Evolutionary conservation across 2,113 vertebrate genomes (phyloP).

Genomic region (Lophius piscatorius): DNA sequence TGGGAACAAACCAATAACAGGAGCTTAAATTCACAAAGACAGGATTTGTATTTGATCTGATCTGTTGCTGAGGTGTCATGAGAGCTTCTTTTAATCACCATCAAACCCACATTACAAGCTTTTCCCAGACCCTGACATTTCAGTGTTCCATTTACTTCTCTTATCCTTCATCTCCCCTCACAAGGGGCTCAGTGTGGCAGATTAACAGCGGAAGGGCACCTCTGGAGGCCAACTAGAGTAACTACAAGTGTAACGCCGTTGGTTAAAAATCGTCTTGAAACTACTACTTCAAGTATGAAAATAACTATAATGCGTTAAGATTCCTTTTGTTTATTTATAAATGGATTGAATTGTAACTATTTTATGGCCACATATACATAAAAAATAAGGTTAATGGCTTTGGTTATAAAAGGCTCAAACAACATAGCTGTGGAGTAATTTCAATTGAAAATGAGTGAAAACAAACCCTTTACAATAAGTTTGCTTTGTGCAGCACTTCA

Average conservation of each 20-base stretch:
- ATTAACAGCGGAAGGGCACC: background rate
- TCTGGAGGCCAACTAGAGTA: background rate
- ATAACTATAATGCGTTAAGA: background rate
- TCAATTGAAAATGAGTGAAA: no score
- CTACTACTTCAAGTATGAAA: no score
- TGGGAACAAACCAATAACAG: slow-evolving; percentile 17
- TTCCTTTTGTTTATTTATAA: background rate
- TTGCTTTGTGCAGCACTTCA: no score
- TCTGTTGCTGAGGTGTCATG: slow-evolving; percentile 19
- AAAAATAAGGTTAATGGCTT: no score
- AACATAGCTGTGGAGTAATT: no score
- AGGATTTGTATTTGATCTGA: slow-evolving; percentile 32
- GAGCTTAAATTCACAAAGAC: slow-evolving; percentile 29
- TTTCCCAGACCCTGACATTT: slow-evolving; percentile 34
- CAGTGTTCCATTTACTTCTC: slow-evolving; percentile 8
- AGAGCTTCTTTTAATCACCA: slow-evolving; percentile 33
- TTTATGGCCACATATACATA: no score
- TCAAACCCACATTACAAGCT: slow-evolving; percentile 23
- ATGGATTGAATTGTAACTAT: no score
- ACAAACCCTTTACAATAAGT: no score
- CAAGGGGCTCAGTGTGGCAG: slow-evolving; percentile 7
- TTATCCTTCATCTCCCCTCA: slow-evolving; percentile 3
- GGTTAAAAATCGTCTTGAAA: no score
- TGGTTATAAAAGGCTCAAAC: no score
- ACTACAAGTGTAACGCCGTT: background rate